Percentiles rank a stretch among this genome's conserved stretches.
These are phyloP conservation scores for Ailurus styani DNA, from an alignment of 2,113 vertebrate species.

Conservation along the genomic window DNA sequence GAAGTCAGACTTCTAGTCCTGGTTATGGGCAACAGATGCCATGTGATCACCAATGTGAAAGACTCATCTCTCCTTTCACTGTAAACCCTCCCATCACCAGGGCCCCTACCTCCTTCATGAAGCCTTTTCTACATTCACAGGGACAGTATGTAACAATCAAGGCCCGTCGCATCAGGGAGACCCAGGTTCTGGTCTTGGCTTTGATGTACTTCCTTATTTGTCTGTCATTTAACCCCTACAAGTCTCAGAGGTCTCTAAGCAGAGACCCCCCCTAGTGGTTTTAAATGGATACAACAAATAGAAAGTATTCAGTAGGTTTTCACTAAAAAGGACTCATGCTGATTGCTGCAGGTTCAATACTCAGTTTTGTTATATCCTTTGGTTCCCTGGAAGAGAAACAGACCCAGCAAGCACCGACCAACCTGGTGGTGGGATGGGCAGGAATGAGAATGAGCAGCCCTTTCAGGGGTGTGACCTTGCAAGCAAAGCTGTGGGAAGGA, in stretches of 20 bases:
- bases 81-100: background rate
- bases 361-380: background rate
- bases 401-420: background rate
- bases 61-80: background rate
- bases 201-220: background rate
- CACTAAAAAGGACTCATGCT: background rate
- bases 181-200: background rate
- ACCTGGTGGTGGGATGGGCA: background rate
- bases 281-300: background rate
- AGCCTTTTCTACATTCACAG: background rate
- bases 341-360: background rate
- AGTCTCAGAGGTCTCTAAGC: background rate
- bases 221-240: background rate
- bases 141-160: background rate
- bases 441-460: background rate
- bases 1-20: background rate
- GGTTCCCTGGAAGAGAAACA: background rate
- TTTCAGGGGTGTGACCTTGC: background rate
- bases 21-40: background rate
- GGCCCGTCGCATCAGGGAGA: background rate
- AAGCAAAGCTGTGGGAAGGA: background rate
- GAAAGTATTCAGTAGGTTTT: background rate
- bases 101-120: background rate
- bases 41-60: background rate
- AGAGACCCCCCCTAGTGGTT: background rate